phyloP scores from a whole-genome alignment of 2,113 vertebrate species.

The Dolichotis patagonum region DNA sequence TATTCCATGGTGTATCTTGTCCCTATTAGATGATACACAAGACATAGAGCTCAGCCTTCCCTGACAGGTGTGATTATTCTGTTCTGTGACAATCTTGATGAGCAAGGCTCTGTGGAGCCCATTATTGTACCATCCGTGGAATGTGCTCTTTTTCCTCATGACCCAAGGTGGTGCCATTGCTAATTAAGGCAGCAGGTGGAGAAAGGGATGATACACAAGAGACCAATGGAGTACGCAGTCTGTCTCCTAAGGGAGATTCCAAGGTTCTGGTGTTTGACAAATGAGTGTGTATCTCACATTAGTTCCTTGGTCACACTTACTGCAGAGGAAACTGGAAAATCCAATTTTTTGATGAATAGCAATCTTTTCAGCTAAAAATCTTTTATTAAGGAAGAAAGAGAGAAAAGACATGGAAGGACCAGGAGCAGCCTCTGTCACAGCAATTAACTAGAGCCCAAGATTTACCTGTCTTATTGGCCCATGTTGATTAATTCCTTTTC shows the following conservation, averaged over 20 bases:
- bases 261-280: neutral
- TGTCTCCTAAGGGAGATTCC: neutral
- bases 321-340: neutral
- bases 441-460: neutral
- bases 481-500: neutral
- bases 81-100: neutral
- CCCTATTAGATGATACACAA: neutral
- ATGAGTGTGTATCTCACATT: neutral
- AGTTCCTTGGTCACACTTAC: neutral
- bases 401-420: neutral
- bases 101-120: neutral
- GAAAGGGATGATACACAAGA: neutral
- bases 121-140: neutral
- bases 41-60: neutral
- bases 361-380: neutral
- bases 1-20: neutral
- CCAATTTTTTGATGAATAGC: constrained; percentile 14
- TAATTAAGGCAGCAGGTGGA: neutral
- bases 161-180: neutral
- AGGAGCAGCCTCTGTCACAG: neutral
- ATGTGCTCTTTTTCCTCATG: neutral
- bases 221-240: neutral
- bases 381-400: constrained; percentile 15
- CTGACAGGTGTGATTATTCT: neutral
- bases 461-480: neutral